A percentile compares a stretch with the other conserved stretches of the same genome.
phyloP scores from a whole-genome alignment of 2,888 invertebrate species.

The Nemotelus nigrinus region DNA sequence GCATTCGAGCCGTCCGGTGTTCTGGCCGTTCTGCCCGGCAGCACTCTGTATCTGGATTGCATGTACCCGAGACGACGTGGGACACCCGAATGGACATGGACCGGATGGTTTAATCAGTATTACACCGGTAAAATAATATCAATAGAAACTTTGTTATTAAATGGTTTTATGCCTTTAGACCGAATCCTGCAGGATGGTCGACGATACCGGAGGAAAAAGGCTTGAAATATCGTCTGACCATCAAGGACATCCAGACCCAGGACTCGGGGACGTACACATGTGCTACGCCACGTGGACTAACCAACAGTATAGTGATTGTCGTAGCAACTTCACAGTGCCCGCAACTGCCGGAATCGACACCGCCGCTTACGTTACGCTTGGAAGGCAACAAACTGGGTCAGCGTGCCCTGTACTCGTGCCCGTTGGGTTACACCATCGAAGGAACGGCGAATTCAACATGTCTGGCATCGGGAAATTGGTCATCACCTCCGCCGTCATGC shows the following conservation, averaged over 20 bases:
- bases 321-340: conserved; percentile 80
- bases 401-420: conserved; percentile 73
- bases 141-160: conserved; percentile 52
- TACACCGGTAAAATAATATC: conserved; percentile 71
- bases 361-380: conserved; percentile 75
- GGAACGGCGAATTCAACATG: conserved; percentile 84
- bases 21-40: conserved; percentile 82
- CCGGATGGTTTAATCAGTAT: conserved; percentile 81
- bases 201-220: conserved; percentile 72
- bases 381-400: conserved; percentile 85
- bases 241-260: conserved; percentile 83
- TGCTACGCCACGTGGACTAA: conserved; percentile 81
- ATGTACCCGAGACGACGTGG: conserved; percentile 79
- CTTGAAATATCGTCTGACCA: conserved; percentile 82
- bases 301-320: conserved; percentile 66
- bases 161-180: conserved; percentile 46
- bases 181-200: conserved; percentile 61
- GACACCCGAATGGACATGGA: conserved; percentile 90
- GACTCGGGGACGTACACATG: conserved; percentile 88
- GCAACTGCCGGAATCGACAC: conserved; percentile 69
- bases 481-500: conserved; percentile 77
- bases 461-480: conserved; percentile 86
- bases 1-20: conserved; percentile 83
- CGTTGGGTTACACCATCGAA: conserved; percentile 79
- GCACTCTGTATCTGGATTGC: conserved; percentile 82